phyloP scores from a whole-genome alignment of 2,113 vertebrate genomes.

The Argyrosomus japonicus region DNA sequence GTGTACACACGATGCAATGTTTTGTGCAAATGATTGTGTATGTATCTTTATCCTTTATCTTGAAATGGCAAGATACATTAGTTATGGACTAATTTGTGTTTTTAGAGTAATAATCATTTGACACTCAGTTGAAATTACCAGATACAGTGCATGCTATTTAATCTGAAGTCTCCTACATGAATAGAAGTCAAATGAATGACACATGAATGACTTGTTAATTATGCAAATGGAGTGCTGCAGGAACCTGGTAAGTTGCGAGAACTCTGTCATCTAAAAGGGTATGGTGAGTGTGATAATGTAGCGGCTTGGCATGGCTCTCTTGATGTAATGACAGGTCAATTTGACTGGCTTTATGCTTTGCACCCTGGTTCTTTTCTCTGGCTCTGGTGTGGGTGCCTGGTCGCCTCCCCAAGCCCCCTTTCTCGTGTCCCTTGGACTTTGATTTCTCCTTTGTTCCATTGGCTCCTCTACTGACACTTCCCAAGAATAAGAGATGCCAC shows the following conservation, averaged over 20 bases:
- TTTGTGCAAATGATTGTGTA: background rate
- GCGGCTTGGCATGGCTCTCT: constrained; percentile 83
- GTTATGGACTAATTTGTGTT: constrained; percentile 49
- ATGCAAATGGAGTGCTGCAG: constrained; percentile 82
- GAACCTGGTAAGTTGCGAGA: constrained; percentile 82
- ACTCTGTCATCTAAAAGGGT: constrained; percentile 83
- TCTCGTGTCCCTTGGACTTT: constrained; percentile 88
- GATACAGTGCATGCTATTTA: constrained; percentile 67
- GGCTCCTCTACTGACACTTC: constrained; percentile 91
- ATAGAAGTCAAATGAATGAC: constrained; percentile 80
- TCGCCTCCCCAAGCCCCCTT: constrained; percentile 75
- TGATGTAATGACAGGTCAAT: constrained; percentile 93
- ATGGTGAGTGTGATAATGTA: constrained; percentile 85
- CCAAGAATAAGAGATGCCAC: constrained; percentile 97
- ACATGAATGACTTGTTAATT: constrained; percentile 87
- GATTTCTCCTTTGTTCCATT: constrained; percentile 92
- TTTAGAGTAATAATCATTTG: constrained; percentile 51
- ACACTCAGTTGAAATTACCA: constrained; percentile 52
- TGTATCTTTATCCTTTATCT: constrained; percentile 23
- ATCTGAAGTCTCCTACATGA: constrained; percentile 71
- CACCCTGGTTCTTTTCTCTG: constrained; percentile 83
- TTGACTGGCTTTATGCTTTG: constrained; percentile 89
- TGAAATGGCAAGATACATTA: constrained; percentile 17
- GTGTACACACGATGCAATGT: constrained; percentile 20
- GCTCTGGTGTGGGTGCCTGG: constrained; percentile 81